phyloP scores from a whole-genome alignment of 2,888 invertebrate genomes.

The Smittia aterrima region DNA sequence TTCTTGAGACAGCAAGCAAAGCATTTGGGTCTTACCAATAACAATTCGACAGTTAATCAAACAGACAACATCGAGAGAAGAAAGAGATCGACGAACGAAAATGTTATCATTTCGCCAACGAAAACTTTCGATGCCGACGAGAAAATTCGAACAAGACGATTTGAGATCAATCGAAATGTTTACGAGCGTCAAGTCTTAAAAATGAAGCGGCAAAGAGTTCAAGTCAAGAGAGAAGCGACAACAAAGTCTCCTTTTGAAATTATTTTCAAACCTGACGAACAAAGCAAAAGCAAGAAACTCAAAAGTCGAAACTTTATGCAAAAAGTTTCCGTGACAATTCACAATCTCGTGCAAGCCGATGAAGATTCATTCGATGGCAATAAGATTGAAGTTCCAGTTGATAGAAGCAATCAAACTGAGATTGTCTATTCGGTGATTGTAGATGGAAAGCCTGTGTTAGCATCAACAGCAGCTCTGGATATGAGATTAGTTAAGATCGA shows the following conservation, averaged over 20 bases:
- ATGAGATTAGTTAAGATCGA: constrained; percentile 77
- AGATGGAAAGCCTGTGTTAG: constrained; percentile 75
- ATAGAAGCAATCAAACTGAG: constrained; percentile 54
- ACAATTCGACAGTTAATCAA: constrained; percentile 54
- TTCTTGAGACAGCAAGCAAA: constrained; percentile 80
- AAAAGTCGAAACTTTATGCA: constrained; percentile 45
- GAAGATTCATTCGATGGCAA: constrained; percentile 44
- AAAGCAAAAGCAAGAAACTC: background rate
- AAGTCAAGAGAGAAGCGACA: constrained; percentile 47
- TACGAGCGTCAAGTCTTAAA: constrained; percentile 40
- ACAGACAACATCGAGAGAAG: constrained; percentile 43
- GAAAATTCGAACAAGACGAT: constrained; percentile 45
- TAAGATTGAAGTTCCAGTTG: background rate
- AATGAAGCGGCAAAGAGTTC: constrained; percentile 43
- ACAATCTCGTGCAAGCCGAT: constrained; percentile 56
- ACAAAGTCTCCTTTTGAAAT: constrained; percentile 27
- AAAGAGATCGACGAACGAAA: background rate
- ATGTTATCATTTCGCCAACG: constrained; percentile 26
- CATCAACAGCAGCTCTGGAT: constrained; percentile 76
- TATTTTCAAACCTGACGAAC: background rate
- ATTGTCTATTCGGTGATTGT: constrained; percentile 80
- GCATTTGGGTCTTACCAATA: constrained; percentile 70
- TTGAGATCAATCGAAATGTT: constrained; percentile 45
- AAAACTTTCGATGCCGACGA: constrained; percentile 39
- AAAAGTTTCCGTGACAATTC: constrained; percentile 66